These are phyloP conservation scores for Emmelina monodactyla DNA, from an alignment of 2,888 invertebrate species.

Conservation along the genomic window DNA sequence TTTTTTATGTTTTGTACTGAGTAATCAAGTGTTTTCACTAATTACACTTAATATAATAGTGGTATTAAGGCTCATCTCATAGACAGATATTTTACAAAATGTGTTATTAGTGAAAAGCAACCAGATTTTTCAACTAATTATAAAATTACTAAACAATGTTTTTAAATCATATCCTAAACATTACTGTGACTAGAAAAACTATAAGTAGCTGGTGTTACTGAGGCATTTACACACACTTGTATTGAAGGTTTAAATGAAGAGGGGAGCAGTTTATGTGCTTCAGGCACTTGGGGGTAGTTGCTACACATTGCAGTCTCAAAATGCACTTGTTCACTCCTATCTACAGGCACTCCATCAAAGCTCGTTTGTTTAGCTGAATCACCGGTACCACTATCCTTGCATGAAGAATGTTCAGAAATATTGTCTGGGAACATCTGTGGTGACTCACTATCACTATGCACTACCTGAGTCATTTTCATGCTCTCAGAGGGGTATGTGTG, in stretches of 20 bases:
- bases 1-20: conserved; percentile 64
- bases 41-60: conserved; percentile 21
- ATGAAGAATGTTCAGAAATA: conserved; percentile 76
- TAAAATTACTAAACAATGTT: conserved; percentile 21
- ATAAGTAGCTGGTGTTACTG: conserved; percentile 62
- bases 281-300: conserved; percentile 57
- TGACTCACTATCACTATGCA: conserved; percentile 59
- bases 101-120: conserved; percentile 50
- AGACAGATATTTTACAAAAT: too few species aligned
- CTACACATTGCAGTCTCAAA: conserved; percentile 50
- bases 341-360: conserved; percentile 64
- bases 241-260: conserved; percentile 61
- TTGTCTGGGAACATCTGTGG: conserved; percentile 69
- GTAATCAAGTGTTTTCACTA: conserved; percentile 40
- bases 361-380: conserved; percentile 80
- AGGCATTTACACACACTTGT: conserved; percentile 62
- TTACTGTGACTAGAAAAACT: conserved; percentile 66
- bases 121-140: conserved; percentile 20
- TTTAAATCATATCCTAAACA: conserved; percentile 40
- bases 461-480: conserved; percentile 58
- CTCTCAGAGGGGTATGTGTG: conserved; percentile 51
- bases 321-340: conserved; percentile 53
- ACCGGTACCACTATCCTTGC: conserved; percentile 83
- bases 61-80: neutral
- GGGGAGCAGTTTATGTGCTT: conserved; percentile 59